Base-by-base conservation (phyloP, 2,888 invertebrate species). In the Nycteola revayana region DNA sequence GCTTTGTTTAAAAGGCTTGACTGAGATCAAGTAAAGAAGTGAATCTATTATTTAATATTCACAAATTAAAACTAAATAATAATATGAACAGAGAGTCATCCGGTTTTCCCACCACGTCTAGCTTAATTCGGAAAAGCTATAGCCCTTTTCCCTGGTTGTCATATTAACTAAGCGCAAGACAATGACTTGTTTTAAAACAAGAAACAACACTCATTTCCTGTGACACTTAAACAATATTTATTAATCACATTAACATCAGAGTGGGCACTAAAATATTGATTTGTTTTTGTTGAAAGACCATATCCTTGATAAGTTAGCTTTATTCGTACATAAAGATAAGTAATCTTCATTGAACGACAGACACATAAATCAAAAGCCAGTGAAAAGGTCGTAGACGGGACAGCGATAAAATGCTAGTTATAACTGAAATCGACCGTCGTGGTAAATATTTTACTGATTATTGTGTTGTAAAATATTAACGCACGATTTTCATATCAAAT, bases 331-430 rank as follows among this genome's bases (percentile, higher is more conserved):
- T 67, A 66, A 57, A 65, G 82, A 83, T 82, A 81, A 66, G 73
- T 73, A 75, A 76, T 75, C 73, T 74, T 66, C 67, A 74, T 72
- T 60, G 60, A 61, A 68, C 57, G 73, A 75, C 75, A 72, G 66
- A 67, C 58, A 60, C 73, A 80, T 83, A 84, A 85, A 84, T 81
- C 83, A 84, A 75, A 75, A 75, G 73, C 72, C 75, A 68, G 75
- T 81, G 80, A 77, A 82, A 77, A 76, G 76, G 73, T 74, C 70
- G 65, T 53, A 63, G 41, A 44, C 38, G 42, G 28, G 28, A 41
- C 41, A 24, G 40, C 57, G 60, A 69, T 71, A 67, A 70, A 71
- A 45, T 47, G 47, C 38, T 52, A 49, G 44, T 52, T 56, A 47
- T 31, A 35, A 51, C 46, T 52, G 32, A 28, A 37, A 28, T 41